Percentiles rank a stretch among this genome's conserved stretches.
Conservation (phyloP, 2,113 vertebrate genomes). For the Heteronetta atricapilla region DNA sequence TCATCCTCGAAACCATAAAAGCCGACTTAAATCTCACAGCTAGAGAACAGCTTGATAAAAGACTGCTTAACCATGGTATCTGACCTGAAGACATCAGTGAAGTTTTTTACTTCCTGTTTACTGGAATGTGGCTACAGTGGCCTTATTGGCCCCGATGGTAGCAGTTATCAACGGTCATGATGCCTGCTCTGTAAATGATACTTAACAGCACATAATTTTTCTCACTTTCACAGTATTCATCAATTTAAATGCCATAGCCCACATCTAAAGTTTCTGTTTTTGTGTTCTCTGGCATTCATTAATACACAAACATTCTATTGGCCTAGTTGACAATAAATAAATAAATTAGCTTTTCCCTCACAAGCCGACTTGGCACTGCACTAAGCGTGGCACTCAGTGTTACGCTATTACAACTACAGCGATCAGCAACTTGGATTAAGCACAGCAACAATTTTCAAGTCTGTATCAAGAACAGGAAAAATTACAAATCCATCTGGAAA, state of each 20-base stretch:
- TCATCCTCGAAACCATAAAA: background rate
- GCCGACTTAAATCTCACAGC: background rate
- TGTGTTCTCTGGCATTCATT: background rate
- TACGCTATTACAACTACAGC: background rate
- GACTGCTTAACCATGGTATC: fast-evolving
- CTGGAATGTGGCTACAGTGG: background rate
- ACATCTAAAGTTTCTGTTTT: background rate
- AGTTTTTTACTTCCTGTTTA: background rate
- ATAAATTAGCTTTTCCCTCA: background rate
- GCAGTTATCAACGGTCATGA: background rate
- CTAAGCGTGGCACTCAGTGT: background rate
- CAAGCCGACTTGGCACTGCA: background rate
- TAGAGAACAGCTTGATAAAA: fast-evolving
- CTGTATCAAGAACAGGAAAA: background rate
- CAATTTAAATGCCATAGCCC: background rate
- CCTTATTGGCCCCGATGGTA: background rate
- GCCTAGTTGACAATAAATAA: background rate
- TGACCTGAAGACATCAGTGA: background rate
- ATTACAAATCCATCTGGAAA: background rate
- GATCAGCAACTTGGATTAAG: background rate
- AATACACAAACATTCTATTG: background rate
- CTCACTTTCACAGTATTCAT: background rate
- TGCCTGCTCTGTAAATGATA: background rate
- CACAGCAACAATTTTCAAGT: background rate
- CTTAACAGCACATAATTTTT: background rate